Evolutionary conservation across 2,113 vertebrate species (phyloP).

Genomic region (Syngnathus floridae): DNA sequence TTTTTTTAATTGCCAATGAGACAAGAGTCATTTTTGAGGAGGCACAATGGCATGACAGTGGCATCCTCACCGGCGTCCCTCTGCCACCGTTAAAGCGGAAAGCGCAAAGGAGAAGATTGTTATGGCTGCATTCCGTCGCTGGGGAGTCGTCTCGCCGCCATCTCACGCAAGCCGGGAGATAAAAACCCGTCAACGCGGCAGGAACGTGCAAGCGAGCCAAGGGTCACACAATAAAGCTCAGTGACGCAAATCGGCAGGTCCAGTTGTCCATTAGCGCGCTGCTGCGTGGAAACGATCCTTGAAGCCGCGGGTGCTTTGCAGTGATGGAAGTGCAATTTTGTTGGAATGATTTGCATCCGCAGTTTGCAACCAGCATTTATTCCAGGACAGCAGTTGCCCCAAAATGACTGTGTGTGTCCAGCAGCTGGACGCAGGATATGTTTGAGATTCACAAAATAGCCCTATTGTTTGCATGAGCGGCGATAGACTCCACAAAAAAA

Average conservation of each 20-base stretch:
- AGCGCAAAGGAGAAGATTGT: conserved; percentile 23
- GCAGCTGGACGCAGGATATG: too few relatives aligned
- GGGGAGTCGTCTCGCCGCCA: conserved; percentile 2
- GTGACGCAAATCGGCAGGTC: conserved; percentile 4
- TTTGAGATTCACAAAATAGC: too few relatives aligned
- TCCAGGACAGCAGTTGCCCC: not conserved
- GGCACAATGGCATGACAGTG: not conserved
- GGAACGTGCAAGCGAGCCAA: not conserved
- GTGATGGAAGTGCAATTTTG: not conserved
- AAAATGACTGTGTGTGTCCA: conserved; percentile 13
- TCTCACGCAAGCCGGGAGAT: conserved; percentile 11
- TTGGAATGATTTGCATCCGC: not conserved
- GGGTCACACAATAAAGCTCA: conserved; percentile 7
- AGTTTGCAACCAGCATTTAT: too few relatives aligned
- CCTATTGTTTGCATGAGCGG: too few relatives aligned
- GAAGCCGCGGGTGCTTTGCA: not conserved
- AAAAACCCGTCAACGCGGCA: conserved; percentile 4
- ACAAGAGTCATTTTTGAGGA: conserved; percentile 3
- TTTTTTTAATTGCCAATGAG: not conserved
- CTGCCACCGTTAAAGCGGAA: conserved; percentile 14
- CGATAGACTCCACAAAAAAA: conserved; percentile 9
- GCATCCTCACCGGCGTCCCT: conserved; percentile 1
- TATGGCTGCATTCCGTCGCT: conserved; percentile 18
- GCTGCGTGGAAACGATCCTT: not conserved
- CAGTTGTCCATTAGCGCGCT: conserved; percentile 10